A percentile compares a stretch with the other conserved stretches of the same genome.
phyloP scores from a whole-genome alignment of 2,888 invertebrate species.

The Ophion ventricosus region DNA sequence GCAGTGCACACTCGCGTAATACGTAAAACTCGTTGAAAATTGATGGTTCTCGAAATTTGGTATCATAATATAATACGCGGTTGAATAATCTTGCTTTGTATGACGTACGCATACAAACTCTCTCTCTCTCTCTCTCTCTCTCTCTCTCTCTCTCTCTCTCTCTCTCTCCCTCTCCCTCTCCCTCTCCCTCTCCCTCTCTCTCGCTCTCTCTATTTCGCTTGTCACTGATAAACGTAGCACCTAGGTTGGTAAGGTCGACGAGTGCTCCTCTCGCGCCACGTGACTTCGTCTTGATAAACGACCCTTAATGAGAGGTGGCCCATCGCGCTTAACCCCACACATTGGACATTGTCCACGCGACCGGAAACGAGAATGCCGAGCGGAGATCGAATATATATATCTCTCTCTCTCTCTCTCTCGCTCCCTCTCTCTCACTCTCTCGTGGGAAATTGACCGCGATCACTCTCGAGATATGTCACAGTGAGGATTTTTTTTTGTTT shows the following conservation, averaged over 20 bases:
- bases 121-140: neutral
- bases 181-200: neutral
- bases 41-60: constrained; percentile 56
- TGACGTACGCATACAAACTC: neutral
- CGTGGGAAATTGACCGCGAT: constrained; percentile 58
- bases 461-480: constrained; percentile 18
- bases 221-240: constrained; percentile 58
- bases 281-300: constrained; percentile 71
- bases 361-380: constrained; percentile 67
- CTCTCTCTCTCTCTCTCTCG: neutral
- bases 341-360: constrained; percentile 70
- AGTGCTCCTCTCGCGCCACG: constrained; percentile 65
- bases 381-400: constrained; percentile 33
- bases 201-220: constrained; percentile 30
- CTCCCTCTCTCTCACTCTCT: constrained; percentile 26
- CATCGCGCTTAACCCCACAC: constrained; percentile 65
- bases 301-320: constrained; percentile 67
- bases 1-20: constrained; percentile 20
- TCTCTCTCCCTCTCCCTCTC: constrained; percentile 24
- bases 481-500: constrained; percentile 16
- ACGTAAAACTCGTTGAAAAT: constrained; percentile 49
- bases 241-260: constrained; percentile 57
- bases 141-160: neutral
- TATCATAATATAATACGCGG: constrained; percentile 11
- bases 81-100: constrained; percentile 8